Percentiles rank a stretch among this genome's conserved stretches.
Conservation (phyloP, 2,797 vertebrate genomes). For the Scleropages formosus region DNA sequence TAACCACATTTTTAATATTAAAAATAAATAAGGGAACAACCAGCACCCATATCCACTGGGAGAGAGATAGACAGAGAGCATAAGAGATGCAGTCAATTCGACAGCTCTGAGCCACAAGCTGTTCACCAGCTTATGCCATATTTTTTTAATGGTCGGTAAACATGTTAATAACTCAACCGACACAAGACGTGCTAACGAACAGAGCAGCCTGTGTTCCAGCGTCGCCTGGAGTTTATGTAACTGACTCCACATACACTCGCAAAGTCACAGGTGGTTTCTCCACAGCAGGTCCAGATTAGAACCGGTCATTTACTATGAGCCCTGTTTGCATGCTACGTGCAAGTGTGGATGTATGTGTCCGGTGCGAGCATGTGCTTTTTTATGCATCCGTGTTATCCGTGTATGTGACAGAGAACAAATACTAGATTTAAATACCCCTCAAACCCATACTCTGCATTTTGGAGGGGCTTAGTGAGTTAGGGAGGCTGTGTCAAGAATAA, state of each 20-base stretch:
- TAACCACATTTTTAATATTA: conserved; percentile 39
- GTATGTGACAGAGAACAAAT: conserved; percentile 14
- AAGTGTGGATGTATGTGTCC: not conserved
- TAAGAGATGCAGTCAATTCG: not conserved
- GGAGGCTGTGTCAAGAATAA: not conserved
- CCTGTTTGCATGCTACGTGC: not conserved
- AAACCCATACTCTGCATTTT: conserved; percentile 11
- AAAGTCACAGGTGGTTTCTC: conserved; percentile 25
- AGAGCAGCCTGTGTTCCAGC: conserved; percentile 63
- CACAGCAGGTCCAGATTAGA: conserved; percentile 22
- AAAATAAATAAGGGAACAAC: conserved; percentile 15
- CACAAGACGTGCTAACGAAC: conserved; percentile 53
- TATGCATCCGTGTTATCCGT: not conserved
- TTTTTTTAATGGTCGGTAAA: conserved; percentile 53
- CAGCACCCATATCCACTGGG: conserved; percentile 10
- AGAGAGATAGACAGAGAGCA: not conserved
- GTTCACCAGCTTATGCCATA: conserved; percentile 18
- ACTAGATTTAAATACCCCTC: not conserved
- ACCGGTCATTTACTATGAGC: conserved; percentile 21
- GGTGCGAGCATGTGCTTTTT: not conserved
- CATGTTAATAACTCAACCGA: conserved; percentile 59
- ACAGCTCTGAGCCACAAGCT: not conserved
- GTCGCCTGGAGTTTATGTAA: conserved; percentile 38
- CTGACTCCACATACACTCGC: not conserved
- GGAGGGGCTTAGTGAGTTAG: not conserved